These are phyloP conservation scores for Dendrolimus kikuchii DNA, from an alignment of 1,140 invertebrate genomes.

Conservation along the genomic window DNA sequence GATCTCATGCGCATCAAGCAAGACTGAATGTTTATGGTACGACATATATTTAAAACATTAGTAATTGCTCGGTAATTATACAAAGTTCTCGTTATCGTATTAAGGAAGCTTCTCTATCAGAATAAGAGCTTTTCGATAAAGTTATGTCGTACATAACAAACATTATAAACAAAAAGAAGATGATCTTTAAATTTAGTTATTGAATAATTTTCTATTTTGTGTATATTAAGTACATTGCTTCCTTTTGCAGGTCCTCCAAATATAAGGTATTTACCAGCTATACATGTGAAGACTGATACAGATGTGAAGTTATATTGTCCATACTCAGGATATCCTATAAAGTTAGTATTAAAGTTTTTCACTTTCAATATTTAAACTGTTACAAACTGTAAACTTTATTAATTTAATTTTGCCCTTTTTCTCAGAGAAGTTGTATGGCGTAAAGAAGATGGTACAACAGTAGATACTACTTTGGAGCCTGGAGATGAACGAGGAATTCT, in stretches of 20 bases:
- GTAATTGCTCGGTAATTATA: neutral
- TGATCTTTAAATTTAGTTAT: too few relatives aligned
- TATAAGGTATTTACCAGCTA: conserved; percentile 83
- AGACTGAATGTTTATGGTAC: conserved; percentile 60
- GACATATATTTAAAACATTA: neutral
- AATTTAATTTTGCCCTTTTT: conserved; percentile 2
- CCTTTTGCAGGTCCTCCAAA: conserved; percentile 81
- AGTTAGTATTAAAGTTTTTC: conserved; percentile 36
- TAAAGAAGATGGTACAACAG: conserved; percentile 48
- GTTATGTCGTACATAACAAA: too few relatives aligned
- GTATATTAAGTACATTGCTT: neutral
- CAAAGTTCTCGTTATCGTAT: too few relatives aligned
- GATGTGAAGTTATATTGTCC: conserved; percentile 86
- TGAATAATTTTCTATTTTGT: too few relatives aligned
- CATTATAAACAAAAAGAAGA: too few relatives aligned
- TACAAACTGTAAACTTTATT: neutral
- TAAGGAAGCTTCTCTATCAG: too few relatives aligned
- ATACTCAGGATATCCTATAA: conserved; percentile 89
- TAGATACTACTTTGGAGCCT: conserved; percentile 37
- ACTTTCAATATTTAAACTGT: conserved; percentile 1
- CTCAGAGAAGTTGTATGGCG: conserved; percentile 60
- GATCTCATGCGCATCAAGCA: conserved; percentile 57
- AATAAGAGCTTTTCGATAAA: too few relatives aligned
- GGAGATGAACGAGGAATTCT: conserved; percentile 50
- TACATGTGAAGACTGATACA: conserved; percentile 86